These are phyloP conservation scores for Baronia brevicornis DNA, from an alignment of 2,888 invertebrate species.

Conservation along the genomic window DNA sequence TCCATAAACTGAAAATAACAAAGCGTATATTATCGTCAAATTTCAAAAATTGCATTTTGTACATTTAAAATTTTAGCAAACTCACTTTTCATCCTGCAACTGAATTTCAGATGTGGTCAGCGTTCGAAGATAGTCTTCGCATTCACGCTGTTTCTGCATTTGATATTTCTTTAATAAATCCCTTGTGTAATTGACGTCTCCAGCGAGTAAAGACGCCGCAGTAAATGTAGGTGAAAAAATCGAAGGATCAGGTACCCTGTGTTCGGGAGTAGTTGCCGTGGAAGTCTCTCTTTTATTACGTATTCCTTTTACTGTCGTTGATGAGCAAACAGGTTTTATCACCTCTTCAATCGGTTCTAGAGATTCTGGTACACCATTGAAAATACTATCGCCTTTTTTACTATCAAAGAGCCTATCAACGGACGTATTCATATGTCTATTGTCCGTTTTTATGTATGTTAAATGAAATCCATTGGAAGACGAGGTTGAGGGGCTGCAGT, in stretches of 20 bases:
- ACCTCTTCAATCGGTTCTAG: conserved; percentile 57
- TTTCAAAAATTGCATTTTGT: conserved; percentile 92
- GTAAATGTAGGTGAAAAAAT: conserved; percentile 78
- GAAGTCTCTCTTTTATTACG: conserved; percentile 54
- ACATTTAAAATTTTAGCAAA: conserved; percentile 89
- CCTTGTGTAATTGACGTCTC: conserved; percentile 67
- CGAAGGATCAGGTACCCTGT: conserved; percentile 79
- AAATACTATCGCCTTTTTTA: conserved; percentile 84
- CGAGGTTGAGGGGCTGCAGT: conserved; percentile 79
- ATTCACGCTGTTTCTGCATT: conserved; percentile 81
- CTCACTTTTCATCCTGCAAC: conserved; percentile 83
- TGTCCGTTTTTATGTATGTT: conserved; percentile 83
- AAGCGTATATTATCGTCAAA: too few relatives aligned
- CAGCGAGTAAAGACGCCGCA: conserved; percentile 33
- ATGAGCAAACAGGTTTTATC: conserved; percentile 43
- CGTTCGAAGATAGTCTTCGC: conserved; percentile 64
- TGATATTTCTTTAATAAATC: conserved; percentile 89
- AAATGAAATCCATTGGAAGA: conserved; percentile 93
- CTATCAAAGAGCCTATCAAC: conserved; percentile 92
- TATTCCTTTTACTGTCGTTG: conserved; percentile 38
- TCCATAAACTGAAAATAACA: too few relatives aligned
- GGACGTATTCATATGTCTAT: conserved; percentile 90
- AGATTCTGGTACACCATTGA: conserved; percentile 80
- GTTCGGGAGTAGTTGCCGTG: conserved; percentile 81
- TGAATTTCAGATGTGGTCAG: conserved; percentile 56